Evolutionary conservation across 2,113 vertebrate genomes (phyloP), one percentile per base, ranked within the genome.

Genomic region (Cynopterus brachyotis): DNA sequence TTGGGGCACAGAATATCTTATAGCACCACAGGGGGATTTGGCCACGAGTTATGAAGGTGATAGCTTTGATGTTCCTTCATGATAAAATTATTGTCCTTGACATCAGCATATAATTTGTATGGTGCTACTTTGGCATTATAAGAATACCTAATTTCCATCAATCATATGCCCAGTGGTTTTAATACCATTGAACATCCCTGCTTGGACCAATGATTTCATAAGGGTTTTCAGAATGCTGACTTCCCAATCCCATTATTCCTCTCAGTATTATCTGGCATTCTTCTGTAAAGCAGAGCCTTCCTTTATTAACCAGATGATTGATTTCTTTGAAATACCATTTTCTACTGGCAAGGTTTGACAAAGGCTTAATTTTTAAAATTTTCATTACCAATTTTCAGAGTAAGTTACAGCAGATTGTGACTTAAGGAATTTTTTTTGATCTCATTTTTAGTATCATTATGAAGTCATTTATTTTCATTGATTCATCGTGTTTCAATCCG

Each of bases 321-420:
- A 72, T 55, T 89, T 53, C 28, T 79, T 24, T 72, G 87, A 62
- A 83, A 82, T 32, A 42, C 22, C n/a, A 9, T 45, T 95, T 95
- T 94, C 81, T 79, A 47, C 20, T 70, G 45, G 60, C 28, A 82
- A 57, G 45, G 5, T 22, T 79, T 91, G 53, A 72, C 11, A 64
- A 91, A 81, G 10, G 45, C 75, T 82, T 66, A 35, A 15, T 72
- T 91, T n/a, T 91, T 26, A 70, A 70, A 37, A 83, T 79, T 84
- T 92, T 85, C 85, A 60, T 95, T 13, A 57, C 64, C 32, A 47
- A 19, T 62, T 95, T 96, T 84, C 79, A 84, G 76, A 80, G 45
- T 88, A 91, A 91, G 28, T 24, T 30, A 9, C 32, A 24, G 37
- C n/a, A 83, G 37, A 57, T 55, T 22, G 7, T 78, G n/a, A 42